Conservation (phyloP, 2,113 vertebrate genomes). For the Oreotragus oreotragus region DNA sequence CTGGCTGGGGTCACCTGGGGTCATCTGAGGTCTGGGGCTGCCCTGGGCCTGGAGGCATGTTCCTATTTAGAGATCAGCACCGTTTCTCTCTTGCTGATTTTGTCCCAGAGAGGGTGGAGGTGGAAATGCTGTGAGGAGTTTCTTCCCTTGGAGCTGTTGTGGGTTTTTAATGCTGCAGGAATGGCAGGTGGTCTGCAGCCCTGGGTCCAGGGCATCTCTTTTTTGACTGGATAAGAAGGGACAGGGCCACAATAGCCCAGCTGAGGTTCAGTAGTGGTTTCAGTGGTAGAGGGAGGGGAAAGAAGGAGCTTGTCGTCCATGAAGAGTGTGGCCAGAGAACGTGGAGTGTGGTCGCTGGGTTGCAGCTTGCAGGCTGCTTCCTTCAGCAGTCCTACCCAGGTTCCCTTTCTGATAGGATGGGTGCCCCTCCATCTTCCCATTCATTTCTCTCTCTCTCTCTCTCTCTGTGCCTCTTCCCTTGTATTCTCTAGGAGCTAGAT, state of each 20-base stretch:
- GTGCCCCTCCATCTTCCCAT: background rate
- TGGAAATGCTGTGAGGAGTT: background rate
- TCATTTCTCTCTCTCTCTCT: background rate
- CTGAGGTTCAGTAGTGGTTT: background rate
- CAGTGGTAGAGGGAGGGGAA: background rate
- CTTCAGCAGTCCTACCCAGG: background rate
- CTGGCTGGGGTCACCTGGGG: too few relatives aligned
- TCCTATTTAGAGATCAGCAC: background rate
- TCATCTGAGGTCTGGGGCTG: background rate
- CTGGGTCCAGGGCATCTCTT: background rate
- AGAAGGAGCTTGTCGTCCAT: background rate
- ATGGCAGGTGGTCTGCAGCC: background rate
- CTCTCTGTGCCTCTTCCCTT: background rate
- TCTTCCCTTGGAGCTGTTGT: background rate
- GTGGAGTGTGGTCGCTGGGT: too few relatives aligned
- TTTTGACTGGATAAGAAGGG: background rate
- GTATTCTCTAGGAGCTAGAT: background rate
- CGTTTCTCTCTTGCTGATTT: background rate
- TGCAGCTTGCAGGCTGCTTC: background rate
- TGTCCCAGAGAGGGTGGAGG: background rate
- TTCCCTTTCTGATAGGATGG: background rate
- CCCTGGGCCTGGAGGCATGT: background rate
- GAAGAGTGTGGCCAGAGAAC: background rate
- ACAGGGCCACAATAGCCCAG: background rate
- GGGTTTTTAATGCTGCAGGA: background rate